Evolutionary conservation across 2,797 vertebrate species (phyloP).

Genomic region (Stomatorhinus walkeri): DNA sequence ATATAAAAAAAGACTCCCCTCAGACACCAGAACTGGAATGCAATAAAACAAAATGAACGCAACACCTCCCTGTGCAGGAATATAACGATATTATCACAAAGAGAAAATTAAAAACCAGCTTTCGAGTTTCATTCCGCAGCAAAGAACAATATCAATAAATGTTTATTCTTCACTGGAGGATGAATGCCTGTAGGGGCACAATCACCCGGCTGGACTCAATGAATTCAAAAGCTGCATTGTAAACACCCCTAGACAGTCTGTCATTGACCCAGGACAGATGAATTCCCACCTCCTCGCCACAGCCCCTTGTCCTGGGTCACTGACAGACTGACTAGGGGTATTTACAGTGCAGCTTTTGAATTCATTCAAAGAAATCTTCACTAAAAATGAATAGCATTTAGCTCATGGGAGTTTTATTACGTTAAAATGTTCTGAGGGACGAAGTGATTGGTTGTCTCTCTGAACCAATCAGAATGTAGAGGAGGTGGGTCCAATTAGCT

Average conservation of each 20-base stretch:
- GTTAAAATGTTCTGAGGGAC: too few relatives aligned
- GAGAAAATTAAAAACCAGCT: not conserved
- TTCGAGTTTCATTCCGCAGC: not conserved
- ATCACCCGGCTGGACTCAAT: not conserved
- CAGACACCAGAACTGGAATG: not conserved
- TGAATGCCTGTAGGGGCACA: not conserved
- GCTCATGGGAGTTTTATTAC: too few relatives aligned
- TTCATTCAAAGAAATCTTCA: not conserved
- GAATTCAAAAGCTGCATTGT: too few relatives aligned
- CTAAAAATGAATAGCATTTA: not conserved
- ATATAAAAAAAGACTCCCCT: not conserved
- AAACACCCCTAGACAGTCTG: too few relatives aligned
- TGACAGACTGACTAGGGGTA: too few relatives aligned
- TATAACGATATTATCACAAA: not conserved
- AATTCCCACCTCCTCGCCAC: too few relatives aligned
- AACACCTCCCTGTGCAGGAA: not conserved
- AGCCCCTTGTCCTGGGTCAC: too few relatives aligned
- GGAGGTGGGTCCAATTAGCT: not conserved
- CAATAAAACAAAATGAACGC: not conserved
- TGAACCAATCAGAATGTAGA: not conserved
- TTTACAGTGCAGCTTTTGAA: not conserved
- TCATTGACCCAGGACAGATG: too few relatives aligned
- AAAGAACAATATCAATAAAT: not conserved
- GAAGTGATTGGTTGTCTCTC: too few relatives aligned
- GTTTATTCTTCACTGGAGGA: not conserved